These are phyloP conservation scores for Acanthosepion esculentum DNA, from an alignment of 2,888 invertebrate genomes.

Conservation along the genomic window DNA sequence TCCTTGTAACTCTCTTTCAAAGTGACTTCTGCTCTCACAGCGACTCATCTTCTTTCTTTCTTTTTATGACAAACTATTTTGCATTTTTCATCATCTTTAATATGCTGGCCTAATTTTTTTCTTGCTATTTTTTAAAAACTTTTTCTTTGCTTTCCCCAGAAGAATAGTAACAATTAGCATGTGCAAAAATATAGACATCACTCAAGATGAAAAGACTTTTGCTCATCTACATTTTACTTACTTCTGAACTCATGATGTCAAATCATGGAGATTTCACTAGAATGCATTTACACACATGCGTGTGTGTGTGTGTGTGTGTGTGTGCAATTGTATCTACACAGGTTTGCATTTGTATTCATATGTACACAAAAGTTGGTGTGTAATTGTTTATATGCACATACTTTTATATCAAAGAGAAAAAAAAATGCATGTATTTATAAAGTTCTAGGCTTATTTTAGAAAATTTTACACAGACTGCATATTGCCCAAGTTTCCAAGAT, in stretches of 20 bases:
- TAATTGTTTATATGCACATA: neutral
- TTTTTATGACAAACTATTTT: neutral
- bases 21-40: no score
- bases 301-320: no score
- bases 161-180: constrained; percentile 22
- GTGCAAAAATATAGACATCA: neutral
- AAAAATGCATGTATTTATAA: no score
- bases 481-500: no score
- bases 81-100: constrained; percentile 25
- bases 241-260: neutral
- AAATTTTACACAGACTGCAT: no score
- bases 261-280: neutral
- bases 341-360: no score
- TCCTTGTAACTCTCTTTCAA: neutral
- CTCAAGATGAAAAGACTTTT: neutral
- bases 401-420: neutral
- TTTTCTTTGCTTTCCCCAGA: neutral
- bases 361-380: neutral
- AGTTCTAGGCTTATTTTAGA: no score
- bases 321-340: no score
- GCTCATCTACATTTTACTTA: neutral
- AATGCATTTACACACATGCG: neutral
- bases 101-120: neutral
- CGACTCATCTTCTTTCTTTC: neutral
- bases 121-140: neutral